A percentile compares a stretch with the other conserved stretches of the same genome.
Conservation (phyloP, 2,113 vertebrate genomes). For the Orthonyx spaldingii region DNA sequence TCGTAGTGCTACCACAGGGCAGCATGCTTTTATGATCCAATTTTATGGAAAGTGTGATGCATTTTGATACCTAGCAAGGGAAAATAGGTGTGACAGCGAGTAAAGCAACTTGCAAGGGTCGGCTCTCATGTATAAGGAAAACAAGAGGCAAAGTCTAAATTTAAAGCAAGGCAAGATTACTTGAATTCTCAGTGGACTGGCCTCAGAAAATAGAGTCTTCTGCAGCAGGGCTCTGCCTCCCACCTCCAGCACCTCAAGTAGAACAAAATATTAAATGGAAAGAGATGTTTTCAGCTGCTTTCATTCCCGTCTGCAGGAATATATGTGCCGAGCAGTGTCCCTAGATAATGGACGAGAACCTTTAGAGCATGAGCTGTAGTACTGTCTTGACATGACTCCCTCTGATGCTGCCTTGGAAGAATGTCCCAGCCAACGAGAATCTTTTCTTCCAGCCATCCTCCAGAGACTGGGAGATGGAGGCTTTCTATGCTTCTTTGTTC, state of each 20-base stretch:
- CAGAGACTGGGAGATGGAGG: background rate
- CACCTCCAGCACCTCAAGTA: background rate
- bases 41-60: background rate
- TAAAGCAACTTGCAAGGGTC: background rate
- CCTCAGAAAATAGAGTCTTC: background rate
- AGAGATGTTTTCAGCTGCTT: constrained; percentile 26
- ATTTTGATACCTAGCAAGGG: background rate
- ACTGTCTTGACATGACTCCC: background rate
- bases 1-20: background rate
- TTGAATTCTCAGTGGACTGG: background rate
- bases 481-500: background rate
- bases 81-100: background rate
- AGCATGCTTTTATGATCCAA: background rate
- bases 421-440: background rate
- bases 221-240: background rate
- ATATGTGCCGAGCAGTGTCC: background rate
- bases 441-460: background rate
- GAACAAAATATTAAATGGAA: background rate
- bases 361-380: background rate
- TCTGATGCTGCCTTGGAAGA: background rate
- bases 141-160: background rate
- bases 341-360: background rate
- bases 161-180: background rate
- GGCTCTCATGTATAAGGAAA: background rate
- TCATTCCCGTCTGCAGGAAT: background rate